Conservation (phyloP, 2,888 invertebrate genomes). For the Eupithecia pulchellata region DNA sequence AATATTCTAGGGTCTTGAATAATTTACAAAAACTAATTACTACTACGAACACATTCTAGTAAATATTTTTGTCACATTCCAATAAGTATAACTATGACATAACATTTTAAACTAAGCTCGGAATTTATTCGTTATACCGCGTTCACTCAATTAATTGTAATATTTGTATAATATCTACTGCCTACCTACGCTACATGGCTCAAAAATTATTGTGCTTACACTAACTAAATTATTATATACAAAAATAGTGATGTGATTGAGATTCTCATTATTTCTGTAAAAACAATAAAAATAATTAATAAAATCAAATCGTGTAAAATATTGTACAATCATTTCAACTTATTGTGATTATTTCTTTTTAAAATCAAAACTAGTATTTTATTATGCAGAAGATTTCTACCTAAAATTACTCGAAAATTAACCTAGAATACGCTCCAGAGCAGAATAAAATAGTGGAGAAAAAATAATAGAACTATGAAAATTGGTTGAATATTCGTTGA, state of each 20-base stretch:
- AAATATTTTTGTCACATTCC: conserved; percentile 44
- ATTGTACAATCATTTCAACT: background rate
- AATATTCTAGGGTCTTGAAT: conserved; percentile 27
- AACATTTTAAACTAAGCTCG: conserved; percentile 69
- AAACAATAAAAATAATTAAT: conserved; percentile 36
- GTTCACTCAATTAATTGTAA: conserved; percentile 19
- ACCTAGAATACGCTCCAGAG: conserved; percentile 5
- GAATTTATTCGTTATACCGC: conserved; percentile 56
- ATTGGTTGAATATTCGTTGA: background rate
- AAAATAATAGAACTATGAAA: background rate
- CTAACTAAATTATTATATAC: conserved; percentile 53
- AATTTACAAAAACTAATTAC: conserved; percentile 43
- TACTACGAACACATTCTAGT: conserved; percentile 64
- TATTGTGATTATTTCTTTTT: background rate
- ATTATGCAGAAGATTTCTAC: conserved; percentile 11
- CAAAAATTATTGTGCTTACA: conserved; percentile 63
- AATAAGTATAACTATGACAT: conserved; percentile 55
- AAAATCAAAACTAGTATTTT: background rate
- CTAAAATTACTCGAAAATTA: conserved; percentile 4
- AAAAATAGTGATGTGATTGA: conserved; percentile 65
- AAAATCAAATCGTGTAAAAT: conserved; percentile 31
- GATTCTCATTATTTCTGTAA: conserved; percentile 61
- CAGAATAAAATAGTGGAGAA: background rate
- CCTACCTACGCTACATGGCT: conserved; percentile 58
- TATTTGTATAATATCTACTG: conserved; percentile 49